Conservation (phyloP, 2,113 vertebrate genomes). For the Ancistrus triradiatus region DNA sequence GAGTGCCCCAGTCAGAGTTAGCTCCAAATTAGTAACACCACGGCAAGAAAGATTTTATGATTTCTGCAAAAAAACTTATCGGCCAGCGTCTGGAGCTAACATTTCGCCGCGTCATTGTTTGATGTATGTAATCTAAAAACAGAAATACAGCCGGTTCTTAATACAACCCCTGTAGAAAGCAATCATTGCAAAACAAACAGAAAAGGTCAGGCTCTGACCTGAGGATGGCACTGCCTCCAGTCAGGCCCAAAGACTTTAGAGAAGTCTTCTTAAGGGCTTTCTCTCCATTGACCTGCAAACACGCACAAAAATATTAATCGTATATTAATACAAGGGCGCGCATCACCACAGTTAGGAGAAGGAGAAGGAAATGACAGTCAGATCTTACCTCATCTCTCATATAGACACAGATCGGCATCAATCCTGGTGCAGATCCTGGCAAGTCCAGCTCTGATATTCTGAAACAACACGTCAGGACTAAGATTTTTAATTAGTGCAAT, state of each 20-base stretch:
- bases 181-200: no score
- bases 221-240: constrained; percentile 84
- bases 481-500: no score
- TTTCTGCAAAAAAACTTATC: no score
- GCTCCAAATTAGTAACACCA: no score
- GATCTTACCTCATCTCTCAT: constrained; percentile 69
- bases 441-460: constrained; percentile 49
- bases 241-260: constrained; percentile 86
- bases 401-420: constrained; percentile 74
- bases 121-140: no score
- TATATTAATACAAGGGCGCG: constrained; percentile 3
- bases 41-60: no score
- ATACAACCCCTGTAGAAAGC: no score
- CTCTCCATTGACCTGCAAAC: constrained; percentile 74
- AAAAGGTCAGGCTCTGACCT: constrained; percentile 67
- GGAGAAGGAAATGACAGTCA: constrained; percentile 18
- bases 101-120: no score
- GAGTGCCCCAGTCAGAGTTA: no score
- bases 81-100: no score
- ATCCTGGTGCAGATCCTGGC: constrained; percentile 59
- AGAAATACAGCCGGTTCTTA: no score
- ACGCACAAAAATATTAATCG: constrained; percentile 8
- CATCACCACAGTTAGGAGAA: not conserved
- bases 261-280: constrained; percentile 77
- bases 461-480: not conserved